Evolutionary conservation across 2,888 invertebrate genomes (phyloP).

Genomic region (Drosophila greeni): DNA sequence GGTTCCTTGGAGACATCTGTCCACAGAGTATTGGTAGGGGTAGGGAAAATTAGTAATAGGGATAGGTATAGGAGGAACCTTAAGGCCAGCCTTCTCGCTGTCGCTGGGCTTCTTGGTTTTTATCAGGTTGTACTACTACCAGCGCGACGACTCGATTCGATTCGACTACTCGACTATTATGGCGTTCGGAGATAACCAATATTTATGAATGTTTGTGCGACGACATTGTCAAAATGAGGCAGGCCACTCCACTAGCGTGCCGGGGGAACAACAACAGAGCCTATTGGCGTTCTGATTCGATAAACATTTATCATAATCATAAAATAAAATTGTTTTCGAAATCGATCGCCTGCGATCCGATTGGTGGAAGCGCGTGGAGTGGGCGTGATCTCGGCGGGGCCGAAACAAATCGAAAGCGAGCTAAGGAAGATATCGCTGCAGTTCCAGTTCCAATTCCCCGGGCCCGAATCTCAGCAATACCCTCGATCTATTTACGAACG

Average conservation of each 20-base stretch:
- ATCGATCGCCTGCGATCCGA: constrained; percentile 65
- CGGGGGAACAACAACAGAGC: constrained; percentile 36
- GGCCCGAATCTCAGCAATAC: constrained; percentile 6
- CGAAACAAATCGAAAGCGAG: constrained; percentile 27
- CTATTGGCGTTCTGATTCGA: constrained; percentile 74
- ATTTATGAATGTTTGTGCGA: constrained; percentile 61
- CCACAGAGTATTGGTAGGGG: not conserved
- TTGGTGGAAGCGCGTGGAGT: constrained; percentile 55
- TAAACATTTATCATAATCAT: constrained; percentile 76
- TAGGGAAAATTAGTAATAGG: not conserved
- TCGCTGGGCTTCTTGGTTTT: constrained; percentile 36
- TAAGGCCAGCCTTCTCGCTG: constrained; percentile 10
- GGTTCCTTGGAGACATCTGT: constrained; percentile 7
- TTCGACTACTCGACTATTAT: constrained; percentile 57
- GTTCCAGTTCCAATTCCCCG: constrained; percentile 27
- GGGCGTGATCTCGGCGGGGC: constrained; percentile 52
- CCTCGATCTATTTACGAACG: constrained; percentile 27
- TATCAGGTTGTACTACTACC: constrained; percentile 58
- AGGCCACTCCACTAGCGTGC: constrained; percentile 36
- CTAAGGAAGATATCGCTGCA: constrained; percentile 40
- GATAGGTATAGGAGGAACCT: not conserved
- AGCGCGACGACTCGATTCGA: constrained; percentile 31
- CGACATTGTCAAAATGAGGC: constrained; percentile 62
- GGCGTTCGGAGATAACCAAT: constrained; percentile 68
- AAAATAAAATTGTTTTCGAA: constrained; percentile 59